Conservation (phyloP, 2,888 invertebrate genomes). For the Sesamia inferens region DNA sequence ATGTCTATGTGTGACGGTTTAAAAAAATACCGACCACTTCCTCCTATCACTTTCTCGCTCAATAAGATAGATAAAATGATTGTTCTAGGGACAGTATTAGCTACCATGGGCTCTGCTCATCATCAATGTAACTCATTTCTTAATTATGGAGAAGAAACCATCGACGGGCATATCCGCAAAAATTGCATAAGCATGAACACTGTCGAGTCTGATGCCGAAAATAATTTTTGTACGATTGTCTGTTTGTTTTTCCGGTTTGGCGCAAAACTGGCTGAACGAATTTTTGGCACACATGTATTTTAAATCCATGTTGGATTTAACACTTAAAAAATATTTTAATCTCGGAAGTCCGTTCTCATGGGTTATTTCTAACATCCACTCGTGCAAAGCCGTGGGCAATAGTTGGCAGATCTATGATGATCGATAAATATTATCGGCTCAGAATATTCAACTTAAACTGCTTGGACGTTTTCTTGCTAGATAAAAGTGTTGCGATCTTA, state of each 20-base stretch:
- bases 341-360: background rate
- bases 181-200: no score
- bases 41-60: no score
- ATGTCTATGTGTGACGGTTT: no score
- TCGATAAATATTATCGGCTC: background rate
- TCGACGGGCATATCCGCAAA: no score
- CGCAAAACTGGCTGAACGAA: background rate
- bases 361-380: background rate
- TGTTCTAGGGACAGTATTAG: no score
- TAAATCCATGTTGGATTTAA: background rate
- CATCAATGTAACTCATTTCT: no score
- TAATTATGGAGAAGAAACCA: no score
- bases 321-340: background rate
- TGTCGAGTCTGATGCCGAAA: background rate
- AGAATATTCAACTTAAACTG: slow-evolving; percentile 3
- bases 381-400: background rate
- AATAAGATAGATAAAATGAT: no score
- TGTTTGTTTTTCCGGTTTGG: background rate
- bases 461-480: background rate
- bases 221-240: background rate
- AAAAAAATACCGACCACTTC: no score
- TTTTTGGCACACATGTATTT: background rate
- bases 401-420: no score
- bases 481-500: slow-evolving; percentile 13
- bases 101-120: no score